These are phyloP conservation scores for Drosophila tani DNA, from an alignment of 1,140 invertebrate genomes.

Conservation along the genomic window DNA sequence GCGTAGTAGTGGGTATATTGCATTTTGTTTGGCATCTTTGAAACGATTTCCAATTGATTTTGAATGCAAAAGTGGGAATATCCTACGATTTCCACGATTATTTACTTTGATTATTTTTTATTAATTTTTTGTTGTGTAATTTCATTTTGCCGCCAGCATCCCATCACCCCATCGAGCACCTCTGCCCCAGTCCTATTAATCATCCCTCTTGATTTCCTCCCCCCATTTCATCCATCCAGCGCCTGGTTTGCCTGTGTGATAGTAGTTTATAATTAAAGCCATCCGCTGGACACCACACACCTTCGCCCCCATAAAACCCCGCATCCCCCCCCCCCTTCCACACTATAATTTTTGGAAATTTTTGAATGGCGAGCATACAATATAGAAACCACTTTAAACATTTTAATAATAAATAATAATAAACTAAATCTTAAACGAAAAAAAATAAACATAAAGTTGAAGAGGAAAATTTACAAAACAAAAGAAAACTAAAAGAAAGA, in stretches of 20 bases:
- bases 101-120: conserved; percentile 58
- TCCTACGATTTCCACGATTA: conserved; percentile 22
- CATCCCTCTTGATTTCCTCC: not conserved
- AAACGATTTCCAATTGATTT: conserved; percentile 48
- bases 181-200: not conserved
- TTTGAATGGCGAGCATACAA: conserved; percentile 65
- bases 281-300: conserved; percentile 43
- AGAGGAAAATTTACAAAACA: conserved; percentile 41
- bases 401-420: conserved; percentile 18
- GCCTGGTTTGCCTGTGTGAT: conserved; percentile 84
- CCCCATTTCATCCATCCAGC: conserved; percentile 33
- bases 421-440: conserved; percentile 29
- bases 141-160: conserved; percentile 47
- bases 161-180: not conserved
- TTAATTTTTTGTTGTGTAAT: conserved; percentile 63
- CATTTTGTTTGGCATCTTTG: conserved; percentile 32
- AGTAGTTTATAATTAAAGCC: conserved; percentile 85
- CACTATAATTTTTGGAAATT: conserved; percentile 35
- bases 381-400: conserved; percentile 46
- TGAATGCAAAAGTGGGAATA: conserved; percentile 28
- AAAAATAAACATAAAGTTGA: conserved; percentile 38
- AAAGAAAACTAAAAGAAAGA: conserved; percentile 9
- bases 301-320: not conserved
- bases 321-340: not conserved
- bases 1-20: conserved; percentile 19